phyloP scores from a whole-genome alignment of 2,113 vertebrate genomes.

The Ranitomeya imitator region DNA sequence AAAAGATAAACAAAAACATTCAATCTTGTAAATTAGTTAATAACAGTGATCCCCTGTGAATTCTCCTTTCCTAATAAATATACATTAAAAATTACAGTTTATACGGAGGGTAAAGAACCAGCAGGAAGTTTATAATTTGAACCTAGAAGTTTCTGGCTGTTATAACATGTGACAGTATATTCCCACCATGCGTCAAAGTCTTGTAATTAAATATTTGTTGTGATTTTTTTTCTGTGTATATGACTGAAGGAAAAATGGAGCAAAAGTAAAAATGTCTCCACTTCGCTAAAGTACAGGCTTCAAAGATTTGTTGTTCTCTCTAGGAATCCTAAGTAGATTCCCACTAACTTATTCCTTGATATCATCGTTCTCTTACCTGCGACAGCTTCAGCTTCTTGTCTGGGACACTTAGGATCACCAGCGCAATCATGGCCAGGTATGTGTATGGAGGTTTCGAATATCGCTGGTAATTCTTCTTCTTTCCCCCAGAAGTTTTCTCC shows the following conservation, averaged over 20 bases:
- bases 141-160: too few species aligned
- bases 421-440: constrained; percentile 88
- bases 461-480: constrained; percentile 83
- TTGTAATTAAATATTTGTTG: too few species aligned
- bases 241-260: too few species aligned
- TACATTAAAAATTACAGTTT: too few species aligned
- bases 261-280: too few species aligned
- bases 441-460: constrained; percentile 91
- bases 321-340: neutral
- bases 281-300: neutral
- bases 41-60: neutral
- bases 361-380: neutral
- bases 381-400: neutral
- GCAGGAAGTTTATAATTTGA: too few species aligned
- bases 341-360: too few species aligned
- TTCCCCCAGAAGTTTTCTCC: constrained; percentile 10
- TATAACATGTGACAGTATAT: too few species aligned
- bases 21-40: neutral
- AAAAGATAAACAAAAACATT: neutral
- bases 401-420: constrained; percentile 83
- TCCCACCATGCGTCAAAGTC: too few species aligned
- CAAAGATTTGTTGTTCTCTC: neutral
- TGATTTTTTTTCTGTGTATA: too few species aligned
- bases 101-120: too few species aligned
- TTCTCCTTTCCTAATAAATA: too few species aligned